A percentile compares a stretch with the other conserved stretches of the same genome.
Conservation (phyloP, 2,888 invertebrate genomes). For the Eudiplozoon nipponicum region DNA sequence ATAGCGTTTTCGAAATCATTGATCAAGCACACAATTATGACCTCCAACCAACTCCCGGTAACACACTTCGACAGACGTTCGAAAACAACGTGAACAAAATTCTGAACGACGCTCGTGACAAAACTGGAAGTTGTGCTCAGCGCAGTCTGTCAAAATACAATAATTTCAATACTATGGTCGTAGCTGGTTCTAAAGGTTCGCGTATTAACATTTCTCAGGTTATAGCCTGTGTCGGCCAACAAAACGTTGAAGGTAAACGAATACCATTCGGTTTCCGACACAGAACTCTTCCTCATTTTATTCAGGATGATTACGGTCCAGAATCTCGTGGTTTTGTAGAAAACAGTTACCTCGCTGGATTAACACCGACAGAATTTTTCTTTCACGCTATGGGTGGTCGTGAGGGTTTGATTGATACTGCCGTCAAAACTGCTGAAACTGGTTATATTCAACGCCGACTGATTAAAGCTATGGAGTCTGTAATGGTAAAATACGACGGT, state of each 20-base stretch:
- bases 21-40: constrained; percentile 98
- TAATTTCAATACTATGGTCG: constrained; percentile 97
- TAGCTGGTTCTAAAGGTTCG: constrained; percentile 89
- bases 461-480: constrained; percentile 98
- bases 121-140: constrained; percentile 93
- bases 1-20: constrained; percentile 94
- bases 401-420: constrained; percentile 99
- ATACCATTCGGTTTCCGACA: constrained; percentile 97
- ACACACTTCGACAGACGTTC: constrained; percentile 86
- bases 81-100: constrained; percentile 93
- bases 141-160: constrained; percentile 94
- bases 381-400: constrained; percentile 99
- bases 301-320: constrained; percentile 98
- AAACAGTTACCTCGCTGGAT: constrained; percentile 69
- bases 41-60: constrained; percentile 85
- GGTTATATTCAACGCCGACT: constrained; percentile 96
- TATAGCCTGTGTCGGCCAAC: constrained; percentile 99
- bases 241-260: constrained; percentile 99
- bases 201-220: constrained; percentile 96
- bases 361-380: constrained; percentile 93
- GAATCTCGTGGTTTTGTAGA: constrained; percentile 97
- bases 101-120: constrained; percentile 94
- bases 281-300: constrained; percentile 86
- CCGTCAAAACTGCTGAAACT: constrained; percentile 97
- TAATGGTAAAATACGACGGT: constrained; percentile 53